A percentile compares a stretch with the other conserved stretches of the same genome.
These are phyloP conservation scores for Corydoras sp. DNA, from an alignment of 2,113 vertebrate species.

Conservation along the genomic window DNA sequence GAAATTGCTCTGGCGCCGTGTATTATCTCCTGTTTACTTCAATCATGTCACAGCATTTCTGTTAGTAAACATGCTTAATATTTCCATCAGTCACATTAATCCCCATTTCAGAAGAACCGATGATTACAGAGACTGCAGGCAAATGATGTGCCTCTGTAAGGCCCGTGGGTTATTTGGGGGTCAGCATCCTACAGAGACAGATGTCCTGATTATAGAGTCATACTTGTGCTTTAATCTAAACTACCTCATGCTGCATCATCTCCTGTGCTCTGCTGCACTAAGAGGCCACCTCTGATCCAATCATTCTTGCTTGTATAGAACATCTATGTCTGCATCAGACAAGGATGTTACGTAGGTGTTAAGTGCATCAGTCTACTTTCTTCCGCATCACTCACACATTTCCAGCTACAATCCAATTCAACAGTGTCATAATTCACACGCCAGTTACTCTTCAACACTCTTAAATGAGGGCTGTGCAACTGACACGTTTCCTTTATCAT, in stretches of 20 bases:
- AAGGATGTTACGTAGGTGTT: neutral
- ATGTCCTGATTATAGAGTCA: neutral
- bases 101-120: neutral
- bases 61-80: no score
- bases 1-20: neutral
- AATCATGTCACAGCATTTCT: no score
- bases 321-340: neutral
- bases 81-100: no score
- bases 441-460: no score
- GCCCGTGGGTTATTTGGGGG: neutral
- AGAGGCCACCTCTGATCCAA: conserved; percentile 10
- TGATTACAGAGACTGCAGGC: neutral
- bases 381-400: no score
- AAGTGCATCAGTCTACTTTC: no score
- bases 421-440: no score
- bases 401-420: no score
- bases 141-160: neutral
- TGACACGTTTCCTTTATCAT: no score
- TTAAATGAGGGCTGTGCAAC: no score
- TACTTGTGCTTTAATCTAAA: neutral
- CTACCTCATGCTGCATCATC: neutral
- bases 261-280: neutral
- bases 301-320: conserved; percentile 1
- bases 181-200: neutral
- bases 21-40: no score